Conservation (phyloP, 2,888 invertebrate genomes). For the Trissolcus japonicus region DNA sequence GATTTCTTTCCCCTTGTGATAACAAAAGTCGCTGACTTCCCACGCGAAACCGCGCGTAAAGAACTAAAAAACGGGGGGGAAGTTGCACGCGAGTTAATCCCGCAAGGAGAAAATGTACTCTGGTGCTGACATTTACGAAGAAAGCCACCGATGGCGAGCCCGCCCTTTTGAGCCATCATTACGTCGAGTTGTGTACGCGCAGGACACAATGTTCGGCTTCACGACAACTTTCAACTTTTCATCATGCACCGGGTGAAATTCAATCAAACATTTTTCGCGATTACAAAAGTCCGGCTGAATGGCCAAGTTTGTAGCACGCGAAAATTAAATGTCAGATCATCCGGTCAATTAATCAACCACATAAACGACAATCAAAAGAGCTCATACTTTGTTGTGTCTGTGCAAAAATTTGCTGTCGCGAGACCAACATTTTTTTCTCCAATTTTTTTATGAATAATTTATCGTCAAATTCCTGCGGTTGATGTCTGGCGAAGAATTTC, state of each 20-base stretch:
- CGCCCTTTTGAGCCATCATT: slow-evolving; percentile 58
- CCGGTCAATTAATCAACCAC: no score
- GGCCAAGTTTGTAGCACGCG: slow-evolving; percentile 6
- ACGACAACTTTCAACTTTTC: slow-evolving; percentile 25
- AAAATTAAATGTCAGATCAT: background rate
- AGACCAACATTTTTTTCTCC: no score
- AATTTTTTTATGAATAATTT: no score
- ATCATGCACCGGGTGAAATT: slow-evolving; percentile 6
- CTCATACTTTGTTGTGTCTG: no score
- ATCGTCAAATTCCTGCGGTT: no score
- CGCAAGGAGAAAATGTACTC: slow-evolving; percentile 54
- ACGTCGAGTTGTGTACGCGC: slow-evolving; percentile 8
- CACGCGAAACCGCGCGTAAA: slow-evolving; percentile 48
- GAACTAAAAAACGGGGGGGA: background rate
- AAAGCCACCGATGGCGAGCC: slow-evolving; percentile 58
- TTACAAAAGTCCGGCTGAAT: slow-evolving; percentile 18
- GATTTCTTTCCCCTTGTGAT: background rate
- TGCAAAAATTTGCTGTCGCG: no score
- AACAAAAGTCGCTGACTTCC: slow-evolving; percentile 50
- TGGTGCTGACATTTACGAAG: slow-evolving; percentile 65
- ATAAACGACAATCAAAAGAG: no score
- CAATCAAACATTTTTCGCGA: slow-evolving; percentile 2
- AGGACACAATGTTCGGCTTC: slow-evolving; percentile 10
- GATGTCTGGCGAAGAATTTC: no score
- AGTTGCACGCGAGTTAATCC: slow-evolving; percentile 35